Conservation (phyloP, 1,140 invertebrate genomes). For the Sarcophaga peregrina region DNA sequence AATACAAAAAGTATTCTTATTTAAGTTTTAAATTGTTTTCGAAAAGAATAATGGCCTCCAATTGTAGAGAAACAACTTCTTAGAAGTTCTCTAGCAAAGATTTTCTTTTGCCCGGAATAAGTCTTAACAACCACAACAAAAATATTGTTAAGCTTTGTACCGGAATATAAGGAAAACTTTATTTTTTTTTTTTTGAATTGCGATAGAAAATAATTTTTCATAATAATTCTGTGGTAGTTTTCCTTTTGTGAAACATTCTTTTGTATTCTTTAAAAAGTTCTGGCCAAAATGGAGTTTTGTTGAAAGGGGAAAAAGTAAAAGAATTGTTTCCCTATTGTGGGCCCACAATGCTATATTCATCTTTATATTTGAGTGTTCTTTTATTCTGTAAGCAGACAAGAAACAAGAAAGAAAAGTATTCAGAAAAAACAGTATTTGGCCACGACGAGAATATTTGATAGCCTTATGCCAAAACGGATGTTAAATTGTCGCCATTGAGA, state of each 20-base stretch:
- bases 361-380: neutral
- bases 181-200: too few species aligned
- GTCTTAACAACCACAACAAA: neutral
- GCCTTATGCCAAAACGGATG: slow-evolving; percentile 28
- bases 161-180: too few species aligned
- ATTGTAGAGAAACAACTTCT: slow-evolving; percentile 4
- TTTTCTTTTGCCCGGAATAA: neutral
- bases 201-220: slow-evolving; percentile 28
- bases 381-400: neutral
- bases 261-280: neutral
- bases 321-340: neutral
- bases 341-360: neutral
- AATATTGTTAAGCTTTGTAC: neutral
- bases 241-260: neutral
- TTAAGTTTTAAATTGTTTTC: too few species aligned
- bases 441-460: slow-evolving; percentile 21
- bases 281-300: neutral
- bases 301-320: neutral
- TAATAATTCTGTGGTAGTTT: slow-evolving; percentile 21
- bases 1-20: too few species aligned
- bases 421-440: neutral
- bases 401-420: neutral
- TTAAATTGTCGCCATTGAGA: slow-evolving; percentile 51
- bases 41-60: neutral
- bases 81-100: neutral